Evolutionary conservation across 2,888 invertebrate species (phyloP), one percentile per base, ranked within the genome.

Genomic region (Ischnus inquisitorius): DNA sequence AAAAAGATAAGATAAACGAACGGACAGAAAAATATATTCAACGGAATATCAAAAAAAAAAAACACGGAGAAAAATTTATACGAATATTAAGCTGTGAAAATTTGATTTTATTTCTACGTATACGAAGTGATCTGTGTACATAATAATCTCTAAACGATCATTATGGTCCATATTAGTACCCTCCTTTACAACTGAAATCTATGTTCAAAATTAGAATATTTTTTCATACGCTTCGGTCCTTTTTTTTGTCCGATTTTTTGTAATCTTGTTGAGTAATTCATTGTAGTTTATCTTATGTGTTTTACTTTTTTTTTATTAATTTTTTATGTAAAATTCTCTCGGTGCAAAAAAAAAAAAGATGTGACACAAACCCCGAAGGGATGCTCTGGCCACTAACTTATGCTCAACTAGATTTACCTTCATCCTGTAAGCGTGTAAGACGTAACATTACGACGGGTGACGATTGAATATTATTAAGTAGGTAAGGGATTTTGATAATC

Each of bases 321-420:
- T 28, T 60, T 60, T 60, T 2, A 28, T 16, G 39, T 64, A 39
- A 64, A 6, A 39, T 64, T 64, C 39, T 64, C 19, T 64, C 14
- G 34, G 64, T 69, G 48, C 34, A 51, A 69, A 3, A 28, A 19
- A 51, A 51, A 34, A 51, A 28, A 46, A 51, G 14, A 60, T 16
- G 69, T 51, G 71, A 71, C 76, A 74, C 80, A 81, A 72, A 79
- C 83, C 84, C 82, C 84, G 84, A 84, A 83, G 84, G 90, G 90
- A 92, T 91, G 91, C 92, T 92, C 92, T 92, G 89, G 93, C 92
- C 92, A 92, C 87, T 91, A 84, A 92, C 89, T 90, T 90, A 91
- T 93, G 93, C 93, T 92, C 93, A 93, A 92, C 91, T 93, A 93
- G 92, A 88, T 90, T 93, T 92, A 92, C 88, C 89, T 91, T 90